A percentile compares a stretch with the other conserved stretches of the same genome.
Evolutionary conservation across 2,888 invertebrate genomes (phyloP).

Genomic region (Helobdella robusta): DNA sequence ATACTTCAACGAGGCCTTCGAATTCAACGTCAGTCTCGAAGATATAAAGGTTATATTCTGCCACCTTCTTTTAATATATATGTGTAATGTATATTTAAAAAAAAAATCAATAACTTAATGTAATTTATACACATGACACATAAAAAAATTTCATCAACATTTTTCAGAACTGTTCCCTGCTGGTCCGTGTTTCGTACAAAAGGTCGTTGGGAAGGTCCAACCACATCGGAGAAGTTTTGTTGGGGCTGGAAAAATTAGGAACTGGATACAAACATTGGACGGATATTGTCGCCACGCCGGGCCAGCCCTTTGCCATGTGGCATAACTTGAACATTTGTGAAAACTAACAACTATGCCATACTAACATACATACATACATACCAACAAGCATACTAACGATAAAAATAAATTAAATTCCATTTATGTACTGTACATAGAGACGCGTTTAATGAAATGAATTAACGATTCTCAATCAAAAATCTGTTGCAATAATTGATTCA

Average conservation of each 20-base stretch:
- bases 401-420: no score
- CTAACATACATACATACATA: no score
- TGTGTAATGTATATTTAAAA: background rate
- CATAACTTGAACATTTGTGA: constrained; percentile 13
- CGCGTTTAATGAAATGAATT: no score
- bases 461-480: no score
- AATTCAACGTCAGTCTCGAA: background rate
- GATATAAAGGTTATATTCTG: constrained; percentile 6
- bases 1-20: constrained; percentile 22
- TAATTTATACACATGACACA: no score
- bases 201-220: constrained; percentile 10
- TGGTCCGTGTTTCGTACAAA: constrained; percentile 14
- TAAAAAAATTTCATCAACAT: no score
- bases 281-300: constrained; percentile 1
- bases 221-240: constrained; percentile 11
- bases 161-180: constrained; percentile 7
- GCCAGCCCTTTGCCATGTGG: constrained; percentile 17
- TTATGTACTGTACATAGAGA: no score
- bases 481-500: no score
- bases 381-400: no score
- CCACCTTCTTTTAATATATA: no score
- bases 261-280: constrained; percentile 17
- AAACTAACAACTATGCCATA: background rate
- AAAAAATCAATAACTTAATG: background rate
- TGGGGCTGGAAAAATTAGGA: background rate